phyloP scores from a whole-genome alignment of 2,888 invertebrate genomes.

The Agrochola litura region DNA sequence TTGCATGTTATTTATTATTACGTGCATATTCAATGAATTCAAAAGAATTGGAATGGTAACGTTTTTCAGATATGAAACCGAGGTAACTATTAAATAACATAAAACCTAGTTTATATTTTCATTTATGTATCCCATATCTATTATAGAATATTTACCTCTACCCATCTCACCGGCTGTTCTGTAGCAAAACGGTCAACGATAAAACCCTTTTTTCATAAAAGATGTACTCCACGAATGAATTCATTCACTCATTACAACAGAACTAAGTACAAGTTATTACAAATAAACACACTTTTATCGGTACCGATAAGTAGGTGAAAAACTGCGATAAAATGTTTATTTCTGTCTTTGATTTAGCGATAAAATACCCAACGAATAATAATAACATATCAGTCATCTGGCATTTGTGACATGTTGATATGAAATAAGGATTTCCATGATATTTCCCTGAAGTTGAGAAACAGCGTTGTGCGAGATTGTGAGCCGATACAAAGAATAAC shows the following conservation, averaged over 20 bases:
- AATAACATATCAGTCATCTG: conserved; percentile 59
- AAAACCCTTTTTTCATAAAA: background rate
- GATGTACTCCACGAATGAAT: background rate
- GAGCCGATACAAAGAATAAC: background rate
- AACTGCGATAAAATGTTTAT: conserved; percentile 66
- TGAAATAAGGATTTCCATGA: conserved; percentile 31
- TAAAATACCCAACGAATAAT: conserved; percentile 55
- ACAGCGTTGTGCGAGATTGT: conserved; percentile 38
- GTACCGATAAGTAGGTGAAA: conserved; percentile 51
- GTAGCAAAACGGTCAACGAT: background rate
- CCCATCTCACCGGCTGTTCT: background rate
- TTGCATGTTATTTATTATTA: background rate
- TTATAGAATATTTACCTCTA: background rate
- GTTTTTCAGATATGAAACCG: no score
- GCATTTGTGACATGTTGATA: conserved; percentile 49
- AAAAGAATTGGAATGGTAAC: background rate
- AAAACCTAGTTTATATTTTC: background rate
- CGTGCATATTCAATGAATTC: background rate
- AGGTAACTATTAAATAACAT: no score
- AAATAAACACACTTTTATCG: conserved; percentile 49
- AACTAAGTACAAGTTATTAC: conserved; percentile 12
- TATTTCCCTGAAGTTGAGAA: conserved; percentile 30
- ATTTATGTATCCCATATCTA: background rate
- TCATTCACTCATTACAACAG: background rate
- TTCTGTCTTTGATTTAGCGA: conserved; percentile 72